These are phyloP conservation scores for Mesaphorura yosii DNA, from an alignment of 1,140 invertebrate species.

Conservation along the genomic window DNA sequence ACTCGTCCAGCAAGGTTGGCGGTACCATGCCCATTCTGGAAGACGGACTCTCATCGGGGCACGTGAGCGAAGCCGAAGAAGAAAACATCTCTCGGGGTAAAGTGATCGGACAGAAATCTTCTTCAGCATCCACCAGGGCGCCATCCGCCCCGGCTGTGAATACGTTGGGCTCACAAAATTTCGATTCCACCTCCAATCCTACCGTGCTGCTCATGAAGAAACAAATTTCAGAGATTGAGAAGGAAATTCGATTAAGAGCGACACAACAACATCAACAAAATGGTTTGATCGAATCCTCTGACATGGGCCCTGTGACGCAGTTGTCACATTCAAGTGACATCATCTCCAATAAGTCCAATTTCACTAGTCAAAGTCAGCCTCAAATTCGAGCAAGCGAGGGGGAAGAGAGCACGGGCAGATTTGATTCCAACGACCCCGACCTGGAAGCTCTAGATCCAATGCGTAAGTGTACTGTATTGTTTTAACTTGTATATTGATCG, in stretches of 20 bases:
- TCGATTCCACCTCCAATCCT: constrained; percentile 30
- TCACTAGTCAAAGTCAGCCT: too few species aligned
- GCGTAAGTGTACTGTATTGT: constrained; percentile 24
- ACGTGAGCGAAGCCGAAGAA: constrained; percentile 83
- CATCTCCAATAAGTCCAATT: too few species aligned
- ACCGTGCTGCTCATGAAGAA: constrained; percentile 56
- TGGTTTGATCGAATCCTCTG: neutral
- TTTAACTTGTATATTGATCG: too few species aligned
- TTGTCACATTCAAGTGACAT: neutral
- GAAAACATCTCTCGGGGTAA: constrained; percentile 37
- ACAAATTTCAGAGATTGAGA: constrained; percentile 60
- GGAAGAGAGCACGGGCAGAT: constrained; percentile 8
- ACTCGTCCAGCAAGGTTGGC: constrained; percentile 41
- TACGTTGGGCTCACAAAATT: neutral
- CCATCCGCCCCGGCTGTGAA: constrained; percentile 7
- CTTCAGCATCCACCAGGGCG: constrained; percentile 12
- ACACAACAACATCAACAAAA: constrained; percentile 33
- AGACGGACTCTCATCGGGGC: constrained; percentile 80
- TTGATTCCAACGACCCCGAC: constrained; percentile 37
- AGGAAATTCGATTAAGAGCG: constrained; percentile 50
- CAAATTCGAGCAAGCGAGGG: too few species aligned
- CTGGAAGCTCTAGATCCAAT: constrained; percentile 53
- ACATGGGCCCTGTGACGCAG: neutral
- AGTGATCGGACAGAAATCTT: constrained; percentile 23
- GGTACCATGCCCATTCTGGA: constrained; percentile 85